Evolutionary conservation across 1,140 invertebrate species (phyloP), one percentile per base, ranked within the genome.

Genomic region (Cherax destructor): DNA sequence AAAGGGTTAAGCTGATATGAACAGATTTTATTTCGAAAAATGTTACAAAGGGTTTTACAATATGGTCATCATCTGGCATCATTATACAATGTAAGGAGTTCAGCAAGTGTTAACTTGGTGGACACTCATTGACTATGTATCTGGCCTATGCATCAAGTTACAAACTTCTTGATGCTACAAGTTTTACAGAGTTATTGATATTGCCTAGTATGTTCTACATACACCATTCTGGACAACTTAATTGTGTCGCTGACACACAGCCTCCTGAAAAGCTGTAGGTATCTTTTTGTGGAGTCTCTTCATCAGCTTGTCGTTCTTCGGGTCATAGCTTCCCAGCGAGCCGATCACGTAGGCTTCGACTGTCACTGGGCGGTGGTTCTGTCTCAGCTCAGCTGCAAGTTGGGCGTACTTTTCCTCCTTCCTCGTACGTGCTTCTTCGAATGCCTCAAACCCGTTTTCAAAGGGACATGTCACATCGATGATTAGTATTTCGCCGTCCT

Each of bases 381-480:
- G 21, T 77, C 76, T 41, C 24, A 77, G 7, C 16, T 30, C 1
- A 3, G 24, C 30, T 77, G 76, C 76, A 6, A 77, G 76, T 10
- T 77, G 11, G 5, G 30, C 47, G 11, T 77, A 77, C 5, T 77
- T 77, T 77, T 77, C 76, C 30, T 77, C 76, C 1, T 77, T 77
- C 16, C 76, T 30, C 16, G 13, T 10, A 3, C 85, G 52, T n/a
- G 72, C 50, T 76, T 86, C 85, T 4, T 76, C 49, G 9, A 77
- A 77, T 65, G 10, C n/a, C n/a, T n/a, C n/a, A n/a, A n/a, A n/a
- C n/a, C n/a, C n/a, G n/a, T n/a, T n/a, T n/a, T n/a, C n/a, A 16
- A 65, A 65, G 11, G 61, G 61, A 16, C 4, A 65, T 4, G 85
- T 74, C 3, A 86, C 85, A 41, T 86, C 85, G 24, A 86, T 76